Base-by-base conservation (phyloP, 2,797 vertebrate genomes). In the Thripadectes ignobilis region DNA sequence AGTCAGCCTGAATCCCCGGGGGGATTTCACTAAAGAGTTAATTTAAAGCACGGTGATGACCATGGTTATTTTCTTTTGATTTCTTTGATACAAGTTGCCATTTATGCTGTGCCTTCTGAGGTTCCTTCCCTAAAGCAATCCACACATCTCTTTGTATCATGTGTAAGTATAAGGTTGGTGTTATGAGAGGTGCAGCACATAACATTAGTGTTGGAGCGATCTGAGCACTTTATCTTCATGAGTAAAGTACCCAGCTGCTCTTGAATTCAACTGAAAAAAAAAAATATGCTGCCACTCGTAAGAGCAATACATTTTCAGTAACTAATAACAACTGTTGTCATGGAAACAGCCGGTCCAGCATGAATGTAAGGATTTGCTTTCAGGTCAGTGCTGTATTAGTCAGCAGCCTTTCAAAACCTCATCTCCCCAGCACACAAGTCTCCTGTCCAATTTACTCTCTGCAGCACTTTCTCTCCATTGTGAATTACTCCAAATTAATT, bases 311-410 rank as follows among this genome's bases (percentile, higher is more conserved):
- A 97, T 98, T 98, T 98, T 97, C 97, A 97, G 98, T 99, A 98
- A 98, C 98, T 98, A 98, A 98, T 98, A 98, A 98, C 98, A 98
- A 98, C 97, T 51, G 99, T 99, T 98, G 98, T 98, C 99, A 99
- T 99, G 99, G 99, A 98, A 98, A 99, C 98, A 97, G 97, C 97
- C 98, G 95, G 98, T 98, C 98, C 98, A 97, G 97, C 96, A 94
- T 98, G 97, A 98, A 98, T 98, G 98, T 97, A 98, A 98, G 98
- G 98, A 98, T 98, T 98, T 97, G 97, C 98, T 98, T 98, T 98
- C 97, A 97, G 97, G 96, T 97, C 98, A 97, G 98, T 95, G 96
- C 97, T 95, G 91, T 98, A 97, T 98, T 96, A 97, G 96, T 97
- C 95, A 98, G 98, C 96, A 97, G 93, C 95, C 95, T 97, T 97